Base-by-base conservation (phyloP, 1,140 invertebrate species). In the Scaptomyza pallida region DNA sequence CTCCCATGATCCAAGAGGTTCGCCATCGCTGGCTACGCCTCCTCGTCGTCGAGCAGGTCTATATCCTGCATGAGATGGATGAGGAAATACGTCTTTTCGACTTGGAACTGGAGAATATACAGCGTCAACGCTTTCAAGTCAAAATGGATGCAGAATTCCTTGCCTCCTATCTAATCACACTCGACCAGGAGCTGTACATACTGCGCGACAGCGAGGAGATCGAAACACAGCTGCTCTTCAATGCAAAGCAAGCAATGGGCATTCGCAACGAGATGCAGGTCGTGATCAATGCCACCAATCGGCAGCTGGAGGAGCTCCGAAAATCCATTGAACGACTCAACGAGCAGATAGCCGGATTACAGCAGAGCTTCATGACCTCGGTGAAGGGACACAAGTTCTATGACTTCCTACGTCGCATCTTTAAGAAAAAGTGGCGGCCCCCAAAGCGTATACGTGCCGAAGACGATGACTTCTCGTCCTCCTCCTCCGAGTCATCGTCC, bases 151-250 rank as follows among this genome's bases (percentile, higher is more conserved):
- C 94, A 54, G 94, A 95, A 75, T 93, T 95, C 56, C 91, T 95
- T 41, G 93, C 94, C 57, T 72, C 94, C 26, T 94, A 94, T 89
- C 90, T 96, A 56, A 93, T 96, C n/a, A 95, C 95, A 12, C 85
- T 97, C 9, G 95, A 96, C 91, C 95, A 96, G 90, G 96, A 97
- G 91, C 92, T 97, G 69, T 93, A 95, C 10, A 94, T 97, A 44
- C 89, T 97, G 0, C 95, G 94, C 77, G 94, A 95, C 26, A 97
- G 94, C 82, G 95, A 97, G 89, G 93, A 93, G 47, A 92, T 93
- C 47, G 96, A 97, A 91, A 93, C 95, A 63, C 78, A 92, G 23
- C 91, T 97, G 12, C 93, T 93, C 10, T 92, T 93, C 80, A 93
- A 89, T 89, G 85, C 59, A 94, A 95, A 92, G 78, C 93, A 51